phyloP scores from a whole-genome alignment of 1,140 invertebrate genomes.

The Monomorium pharaonis region DNA sequence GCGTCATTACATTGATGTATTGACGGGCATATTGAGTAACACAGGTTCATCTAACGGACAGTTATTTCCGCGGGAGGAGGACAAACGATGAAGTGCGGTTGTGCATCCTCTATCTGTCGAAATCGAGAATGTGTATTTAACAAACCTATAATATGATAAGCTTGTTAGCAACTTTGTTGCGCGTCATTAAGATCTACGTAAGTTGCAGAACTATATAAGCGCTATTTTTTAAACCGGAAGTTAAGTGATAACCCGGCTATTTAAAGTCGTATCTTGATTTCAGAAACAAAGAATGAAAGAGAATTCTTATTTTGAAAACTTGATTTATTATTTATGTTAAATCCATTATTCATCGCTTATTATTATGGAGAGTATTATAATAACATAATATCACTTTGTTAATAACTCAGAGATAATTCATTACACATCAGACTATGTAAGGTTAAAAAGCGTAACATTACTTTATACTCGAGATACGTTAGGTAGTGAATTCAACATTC shows the following conservation, averaged over 20 bases:
- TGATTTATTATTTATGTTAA: background rate
- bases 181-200: background rate
- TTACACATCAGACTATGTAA: background rate
- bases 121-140: background rate
- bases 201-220: background rate
- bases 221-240: background rate
- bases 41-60: background rate
- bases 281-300: background rate
- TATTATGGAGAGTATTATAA: background rate
- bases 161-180: background rate
- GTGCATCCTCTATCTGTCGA: background rate
- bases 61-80: background rate
- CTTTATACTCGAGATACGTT: background rate
- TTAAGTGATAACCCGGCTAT: background rate
- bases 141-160: background rate
- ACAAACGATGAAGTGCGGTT: background rate
- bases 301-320: background rate
- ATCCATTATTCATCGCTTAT: background rate
- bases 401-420: background rate
- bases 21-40: background rate
- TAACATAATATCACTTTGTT: slow-evolving; percentile 14
- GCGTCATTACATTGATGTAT: background rate
- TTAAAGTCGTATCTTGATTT: background rate
- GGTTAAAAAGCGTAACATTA: slow-evolving; percentile 9
- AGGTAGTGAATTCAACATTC: background rate